Percentiles rank a stretch among this genome's conserved stretches.
Evolutionary conservation across 2,888 invertebrate genomes (phyloP).

Genomic region (Caenorhabditis sp.): DNA sequence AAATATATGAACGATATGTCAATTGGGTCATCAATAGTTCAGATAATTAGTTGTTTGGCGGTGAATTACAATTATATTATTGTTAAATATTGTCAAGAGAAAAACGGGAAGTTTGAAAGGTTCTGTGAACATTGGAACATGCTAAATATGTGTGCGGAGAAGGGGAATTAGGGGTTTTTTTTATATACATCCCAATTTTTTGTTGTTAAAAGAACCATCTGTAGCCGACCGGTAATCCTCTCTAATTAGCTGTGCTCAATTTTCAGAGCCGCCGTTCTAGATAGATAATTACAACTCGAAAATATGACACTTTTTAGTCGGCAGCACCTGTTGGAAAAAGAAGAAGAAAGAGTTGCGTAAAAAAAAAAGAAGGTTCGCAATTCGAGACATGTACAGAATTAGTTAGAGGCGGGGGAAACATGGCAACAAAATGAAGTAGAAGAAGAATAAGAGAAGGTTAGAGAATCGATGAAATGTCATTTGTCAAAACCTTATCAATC

Average conservation of each 20-base stretch:
- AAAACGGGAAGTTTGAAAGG: no score
- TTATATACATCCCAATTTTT: no score
- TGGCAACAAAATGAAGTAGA: background rate
- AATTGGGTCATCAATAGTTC: background rate
- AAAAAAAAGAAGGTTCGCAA: background rate
- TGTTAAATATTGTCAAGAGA: background rate
- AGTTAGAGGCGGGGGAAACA: background rate
- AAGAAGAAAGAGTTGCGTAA: background rate
- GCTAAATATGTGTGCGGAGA: no score
- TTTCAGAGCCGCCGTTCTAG: background rate
- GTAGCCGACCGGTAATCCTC: background rate
- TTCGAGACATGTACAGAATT: background rate
- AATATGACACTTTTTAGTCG: background rate
- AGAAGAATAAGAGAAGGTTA: background rate
- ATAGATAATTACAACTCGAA: background rate
- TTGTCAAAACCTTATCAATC: background rate
- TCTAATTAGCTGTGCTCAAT: background rate
- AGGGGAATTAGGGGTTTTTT: no score
- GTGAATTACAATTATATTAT: background rate
- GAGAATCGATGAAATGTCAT: background rate
- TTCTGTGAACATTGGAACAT: no score
- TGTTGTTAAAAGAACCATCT: no score
- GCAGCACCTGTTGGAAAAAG: background rate
- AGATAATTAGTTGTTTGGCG: background rate
- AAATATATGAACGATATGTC: background rate